Conservation (phyloP, 2,888 invertebrate species). For the Thecocarcelia acutangulata region DNA sequence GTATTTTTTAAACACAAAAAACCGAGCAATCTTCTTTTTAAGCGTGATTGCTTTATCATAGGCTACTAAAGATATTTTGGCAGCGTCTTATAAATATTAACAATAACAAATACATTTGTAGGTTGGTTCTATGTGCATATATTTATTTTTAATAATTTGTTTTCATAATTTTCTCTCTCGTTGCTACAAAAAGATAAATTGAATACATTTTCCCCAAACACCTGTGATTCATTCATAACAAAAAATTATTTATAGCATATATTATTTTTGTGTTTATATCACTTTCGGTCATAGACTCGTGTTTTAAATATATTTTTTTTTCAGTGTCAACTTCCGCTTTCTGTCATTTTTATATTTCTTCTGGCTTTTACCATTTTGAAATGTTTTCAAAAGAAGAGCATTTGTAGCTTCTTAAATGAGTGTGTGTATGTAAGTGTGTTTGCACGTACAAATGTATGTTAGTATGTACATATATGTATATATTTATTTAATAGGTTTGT, state of each 20-base stretch:
- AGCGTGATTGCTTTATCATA: no score
- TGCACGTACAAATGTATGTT: no score
- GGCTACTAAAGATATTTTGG: no score
- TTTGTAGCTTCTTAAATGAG: no score
- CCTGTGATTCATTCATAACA: conserved; percentile 56
- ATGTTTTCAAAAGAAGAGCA: no score
- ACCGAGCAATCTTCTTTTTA: no score
- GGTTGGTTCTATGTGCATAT: neutral
- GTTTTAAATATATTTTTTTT: conserved; percentile 19
- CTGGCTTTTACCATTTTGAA: no score
- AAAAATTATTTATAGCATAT: neutral
- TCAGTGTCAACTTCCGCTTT: conserved; percentile 23
- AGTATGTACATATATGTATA: no score
- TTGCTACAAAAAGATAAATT: conserved; percentile 6
- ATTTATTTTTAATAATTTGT: neutral
- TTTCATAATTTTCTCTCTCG: conserved; percentile 32
- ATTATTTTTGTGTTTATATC: conserved; percentile 6
- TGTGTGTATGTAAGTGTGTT: no score
- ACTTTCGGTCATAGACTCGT: conserved; percentile 33
- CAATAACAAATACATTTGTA: neutral
- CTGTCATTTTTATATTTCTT: conserved; percentile 6
- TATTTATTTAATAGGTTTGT: no score
- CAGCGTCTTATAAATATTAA: neutral
- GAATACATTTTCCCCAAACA: conserved; percentile 16
- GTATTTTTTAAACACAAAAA: no score